Percentiles rank a stretch among this genome's conserved stretches.
Evolutionary conservation across 2,888 invertebrate species (phyloP).

Genomic region (Diachrysia chrysitis): DNA sequence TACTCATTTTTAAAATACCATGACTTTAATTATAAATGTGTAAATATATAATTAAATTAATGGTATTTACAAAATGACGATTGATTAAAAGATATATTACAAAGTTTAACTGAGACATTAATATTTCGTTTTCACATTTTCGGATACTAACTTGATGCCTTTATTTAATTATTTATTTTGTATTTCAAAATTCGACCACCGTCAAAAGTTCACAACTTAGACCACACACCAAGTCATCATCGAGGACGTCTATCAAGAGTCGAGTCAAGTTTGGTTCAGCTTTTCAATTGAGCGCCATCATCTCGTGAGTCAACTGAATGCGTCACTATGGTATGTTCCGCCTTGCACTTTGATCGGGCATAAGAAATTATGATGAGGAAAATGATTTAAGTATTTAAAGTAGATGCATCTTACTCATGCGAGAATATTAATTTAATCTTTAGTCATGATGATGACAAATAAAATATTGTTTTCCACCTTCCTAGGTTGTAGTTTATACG

Average conservation of each 20-base stretch:
- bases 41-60: too few species aligned
- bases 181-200: slow-evolving; percentile 9
- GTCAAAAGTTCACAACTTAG: slow-evolving; percentile 44
- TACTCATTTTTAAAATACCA: too few species aligned
- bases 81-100: too few species aligned
- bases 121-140: too few species aligned
- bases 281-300: slow-evolving; percentile 83
- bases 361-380: not conserved
- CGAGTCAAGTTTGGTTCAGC: slow-evolving; percentile 64
- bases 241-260: slow-evolving; percentile 67
- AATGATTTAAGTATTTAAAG: not conserved
- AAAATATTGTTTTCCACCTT: too few species aligned
- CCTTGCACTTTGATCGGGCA: slow-evolving; percentile 15
- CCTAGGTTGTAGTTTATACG: too few species aligned
- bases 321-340: slow-evolving; percentile 56
- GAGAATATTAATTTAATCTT: not conserved
- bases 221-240: slow-evolving; percentile 59
- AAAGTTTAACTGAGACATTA: too few species aligned
- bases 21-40: too few species aligned
- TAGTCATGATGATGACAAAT: not conserved
- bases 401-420: not conserved
- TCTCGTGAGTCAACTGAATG: slow-evolving; percentile 69
- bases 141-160: too few species aligned
- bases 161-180: too few species aligned
- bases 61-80: too few species aligned